Evolutionary conservation across 2,113 vertebrate species (phyloP), one percentile per base, ranked within the genome.

Genomic region (Sterna hirundo): DNA sequence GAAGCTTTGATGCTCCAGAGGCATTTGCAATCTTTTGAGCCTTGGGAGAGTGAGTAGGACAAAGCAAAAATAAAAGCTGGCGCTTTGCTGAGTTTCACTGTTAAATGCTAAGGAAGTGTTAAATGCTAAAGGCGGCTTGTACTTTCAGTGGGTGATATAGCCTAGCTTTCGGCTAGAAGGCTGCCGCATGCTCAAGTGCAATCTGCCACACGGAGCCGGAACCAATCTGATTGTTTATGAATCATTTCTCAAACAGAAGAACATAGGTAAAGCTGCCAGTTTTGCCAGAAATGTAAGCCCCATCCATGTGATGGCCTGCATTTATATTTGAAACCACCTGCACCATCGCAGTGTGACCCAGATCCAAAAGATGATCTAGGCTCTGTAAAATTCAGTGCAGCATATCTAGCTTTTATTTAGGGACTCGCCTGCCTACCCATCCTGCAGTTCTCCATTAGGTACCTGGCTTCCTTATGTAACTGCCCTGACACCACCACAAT

Each of bases 191-290:
- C 86, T 91, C 13, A 1, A 84, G 74, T 80, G 74, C 95, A 91
- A 85, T 89, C 91, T 94, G 81, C 89, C 78, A 79, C 70, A 46
- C 18, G 57, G 93, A 88, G 57, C 77, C 88, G 89, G 86, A 86
- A 92, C 55, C 89, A 97, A 87, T 89, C 51, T 89, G 64, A 79
- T 79, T 83, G 76, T 92, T 91, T 93, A 85, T 85, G 93, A 96
- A 89, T 93, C 69, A 71, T 77, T 95, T 86, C 81, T 89, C 77
- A 60, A 91, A 87, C 83, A 96, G 76, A 54, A 93, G 57, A 94
- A 88, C 68, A 79, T 2, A 78, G 54, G 51, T 81, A 82, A 80
- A 75, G 55, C 55, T 86, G 76, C 89, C 8, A 13, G 51, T 76
- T 95, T 57, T 90, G 57, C 81, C 64, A 84, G 57, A 40, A 93